Evolutionary conservation across 2,888 invertebrate genomes (phyloP), one percentile per base, ranked within the genome.

Genomic region (Pachliopta kotzebuea): DNA sequence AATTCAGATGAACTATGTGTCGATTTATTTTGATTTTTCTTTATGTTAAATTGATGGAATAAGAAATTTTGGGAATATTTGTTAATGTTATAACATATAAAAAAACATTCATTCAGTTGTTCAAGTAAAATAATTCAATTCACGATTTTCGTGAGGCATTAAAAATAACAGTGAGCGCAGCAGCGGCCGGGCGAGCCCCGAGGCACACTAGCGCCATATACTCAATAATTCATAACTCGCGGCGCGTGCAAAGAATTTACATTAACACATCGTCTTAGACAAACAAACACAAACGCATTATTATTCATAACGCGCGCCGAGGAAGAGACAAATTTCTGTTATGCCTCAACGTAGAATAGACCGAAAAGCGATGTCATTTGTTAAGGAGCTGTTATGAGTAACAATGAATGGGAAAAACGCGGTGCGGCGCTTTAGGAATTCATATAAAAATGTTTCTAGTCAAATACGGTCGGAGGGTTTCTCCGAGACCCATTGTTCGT

Each of bases 221-320:
- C 79, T 88, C 81, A 85, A 87, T 88, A 86, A 88, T 88, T 87
- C 87, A 88, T 88, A 83, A 78, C 77, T 74, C 21, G 74, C 72
- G 72, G 79, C 76, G 85, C 85, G 85, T 87, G 86, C 78, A 77
- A 83, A 85, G 86, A 81, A 79, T 85, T 69, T 74, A 68, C 80
- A 86, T 86, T 85, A 86, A 85, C 87, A 86, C 86, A 81, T 83
- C 74, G 73, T 73, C 70, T 72, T 67, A 74, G 75, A 77, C 80
- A 85, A 84, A 84, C 84, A 85, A 81, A 86, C 85, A 84, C 76
- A 83, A 83, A 73, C 55, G 68, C 63, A 69, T 75, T 73, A 70
- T 71, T 76, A 80, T 79, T 77, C 76, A 71, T 67, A 67, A 59
- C 70, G 72, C 75, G 76, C 73, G 64, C 65, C 65, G 49, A 64